Conservation (phyloP, 2,113 vertebrate species). For the Strix aluco region DNA sequence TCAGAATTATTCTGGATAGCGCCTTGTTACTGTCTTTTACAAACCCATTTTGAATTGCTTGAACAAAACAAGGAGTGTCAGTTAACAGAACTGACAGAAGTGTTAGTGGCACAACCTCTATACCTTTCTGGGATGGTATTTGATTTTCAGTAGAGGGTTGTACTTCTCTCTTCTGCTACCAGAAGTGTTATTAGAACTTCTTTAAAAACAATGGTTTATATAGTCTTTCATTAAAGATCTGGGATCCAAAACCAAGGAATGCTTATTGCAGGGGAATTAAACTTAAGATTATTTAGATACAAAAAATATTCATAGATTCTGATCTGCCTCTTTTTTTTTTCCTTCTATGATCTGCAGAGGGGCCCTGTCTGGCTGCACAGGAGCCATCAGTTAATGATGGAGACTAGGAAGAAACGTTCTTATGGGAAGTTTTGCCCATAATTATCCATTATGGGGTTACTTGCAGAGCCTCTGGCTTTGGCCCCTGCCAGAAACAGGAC, state of each 20-base stretch:
- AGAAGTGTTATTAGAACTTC: background rate
- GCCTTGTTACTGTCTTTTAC: background rate
- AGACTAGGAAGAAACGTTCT: background rate
- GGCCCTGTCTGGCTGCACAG: background rate
- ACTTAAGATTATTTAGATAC: background rate
- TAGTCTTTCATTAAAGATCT: background rate
- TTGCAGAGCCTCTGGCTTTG: background rate
- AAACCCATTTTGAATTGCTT: background rate
- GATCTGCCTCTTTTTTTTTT: background rate
- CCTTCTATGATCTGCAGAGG: background rate
- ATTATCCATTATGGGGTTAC: background rate
- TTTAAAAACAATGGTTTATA: background rate
- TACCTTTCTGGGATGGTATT: background rate
- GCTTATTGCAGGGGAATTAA: background rate
- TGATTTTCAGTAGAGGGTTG: background rate
- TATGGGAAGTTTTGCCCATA: background rate
- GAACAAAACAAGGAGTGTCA: background rate
- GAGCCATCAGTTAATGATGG: background rate
- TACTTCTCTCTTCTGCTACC: background rate
- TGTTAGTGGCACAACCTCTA: background rate
- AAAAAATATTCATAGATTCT: background rate
- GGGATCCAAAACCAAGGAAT: background rate
- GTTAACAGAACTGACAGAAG: background rate
- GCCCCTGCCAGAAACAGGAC: background rate
- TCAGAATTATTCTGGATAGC: background rate